A percentile compares a stretch with the other conserved stretches of the same genome.
Conservation (phyloP, 2,888 invertebrate species). For the Melipona beecheii region DNA sequence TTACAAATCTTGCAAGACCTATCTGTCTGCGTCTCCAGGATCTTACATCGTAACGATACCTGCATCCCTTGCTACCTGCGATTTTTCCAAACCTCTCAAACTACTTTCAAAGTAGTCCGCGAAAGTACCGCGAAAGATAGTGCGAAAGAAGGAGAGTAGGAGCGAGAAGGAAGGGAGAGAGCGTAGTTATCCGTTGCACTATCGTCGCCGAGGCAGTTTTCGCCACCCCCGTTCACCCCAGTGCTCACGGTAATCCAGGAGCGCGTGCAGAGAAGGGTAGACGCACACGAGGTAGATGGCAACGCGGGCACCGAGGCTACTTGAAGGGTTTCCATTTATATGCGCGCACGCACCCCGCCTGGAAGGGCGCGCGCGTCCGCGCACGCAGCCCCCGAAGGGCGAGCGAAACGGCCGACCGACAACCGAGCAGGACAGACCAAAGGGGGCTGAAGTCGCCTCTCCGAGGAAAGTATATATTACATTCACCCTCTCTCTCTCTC, state of each 20-base stretch:
- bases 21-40: background rate
- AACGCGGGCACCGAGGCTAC: slow-evolving; percentile 74
- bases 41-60: background rate
- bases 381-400: slow-evolving; percentile 40
- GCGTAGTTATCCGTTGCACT: slow-evolving; percentile 37
- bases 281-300: slow-evolving; percentile 66
- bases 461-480: slow-evolving; percentile 55
- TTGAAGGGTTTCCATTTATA: slow-evolving; percentile 83
- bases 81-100: background rate
- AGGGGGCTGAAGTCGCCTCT: slow-evolving; percentile 56
- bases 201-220: slow-evolving; percentile 37
- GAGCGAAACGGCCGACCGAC: slow-evolving; percentile 32
- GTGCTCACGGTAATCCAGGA: slow-evolving; percentile 65
- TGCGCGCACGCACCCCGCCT: slow-evolving; percentile 79
- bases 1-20: background rate
- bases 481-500: slow-evolving; percentile 37
- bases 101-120: background rate
- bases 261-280: slow-evolving; percentile 59
- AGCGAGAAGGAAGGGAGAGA: background rate
- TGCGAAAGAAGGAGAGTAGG: background rate
- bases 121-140: background rate
- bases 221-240: slow-evolving; percentile 10
- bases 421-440: slow-evolving; percentile 32
- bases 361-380: slow-evolving; percentile 58
- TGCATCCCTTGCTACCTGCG: background rate